phyloP scores from a whole-genome alignment of 2,113 vertebrate genomes.

The Crotalus helleri region DNA sequence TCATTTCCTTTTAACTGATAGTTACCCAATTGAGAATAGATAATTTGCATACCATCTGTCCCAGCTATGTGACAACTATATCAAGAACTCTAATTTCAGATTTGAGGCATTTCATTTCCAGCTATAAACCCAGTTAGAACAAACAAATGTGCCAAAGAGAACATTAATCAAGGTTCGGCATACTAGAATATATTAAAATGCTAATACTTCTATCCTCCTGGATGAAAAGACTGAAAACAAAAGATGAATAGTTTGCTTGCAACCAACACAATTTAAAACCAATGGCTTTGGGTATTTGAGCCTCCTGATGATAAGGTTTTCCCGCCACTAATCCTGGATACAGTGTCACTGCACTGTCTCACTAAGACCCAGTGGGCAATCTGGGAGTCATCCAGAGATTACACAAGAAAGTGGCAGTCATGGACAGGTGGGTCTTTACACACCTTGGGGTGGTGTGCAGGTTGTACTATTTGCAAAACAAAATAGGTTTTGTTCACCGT shows the following conservation, averaged over 20 bases:
- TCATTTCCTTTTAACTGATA: slow-evolving; percentile 65
- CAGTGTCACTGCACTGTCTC: background rate
- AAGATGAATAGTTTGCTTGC: slow-evolving; percentile 8
- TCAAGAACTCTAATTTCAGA: slow-evolving; percentile 59
- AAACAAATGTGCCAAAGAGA: slow-evolving; percentile 70
- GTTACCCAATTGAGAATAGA: slow-evolving; percentile 66
- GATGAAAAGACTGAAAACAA: background rate
- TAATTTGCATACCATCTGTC: slow-evolving; percentile 64
- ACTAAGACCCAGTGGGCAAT: background rate
- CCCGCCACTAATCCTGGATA: background rate
- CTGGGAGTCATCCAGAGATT: background rate
- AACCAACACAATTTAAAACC: background rate
- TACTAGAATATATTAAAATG: slow-evolving; percentile 34
- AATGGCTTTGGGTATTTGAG: background rate
- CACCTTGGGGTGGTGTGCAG: background rate
- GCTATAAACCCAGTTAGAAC: slow-evolving; percentile 56
- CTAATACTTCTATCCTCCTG: slow-evolving; percentile 44
- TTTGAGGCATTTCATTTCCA: slow-evolving; percentile 63
- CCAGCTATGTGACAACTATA: slow-evolving; percentile 66
- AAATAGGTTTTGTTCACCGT: background rate
- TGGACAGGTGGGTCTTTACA: background rate
- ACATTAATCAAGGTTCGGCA: slow-evolving; percentile 44
- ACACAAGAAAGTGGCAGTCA: background rate
- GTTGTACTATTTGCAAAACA: too few relatives aligned
- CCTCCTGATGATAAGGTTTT: background rate